These are phyloP conservation scores for Nycticryphes semicollaris DNA, from an alignment of 2,113 vertebrate species.

Conservation along the genomic window DNA sequence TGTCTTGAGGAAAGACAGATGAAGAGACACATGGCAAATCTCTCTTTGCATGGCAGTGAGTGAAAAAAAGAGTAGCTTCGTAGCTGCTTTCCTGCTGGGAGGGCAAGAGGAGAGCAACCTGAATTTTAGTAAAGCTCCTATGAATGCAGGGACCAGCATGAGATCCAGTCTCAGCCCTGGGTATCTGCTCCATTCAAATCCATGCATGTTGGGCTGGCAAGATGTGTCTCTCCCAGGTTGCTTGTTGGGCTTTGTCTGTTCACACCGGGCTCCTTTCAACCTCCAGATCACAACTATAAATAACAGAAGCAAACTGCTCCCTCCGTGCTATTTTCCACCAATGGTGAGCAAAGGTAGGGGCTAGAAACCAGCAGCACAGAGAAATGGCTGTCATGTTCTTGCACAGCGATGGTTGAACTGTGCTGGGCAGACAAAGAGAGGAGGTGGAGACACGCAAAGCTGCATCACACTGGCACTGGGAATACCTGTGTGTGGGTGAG, in stretches of 20 bases:
- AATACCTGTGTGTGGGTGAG: neutral
- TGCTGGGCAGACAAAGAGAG: neutral
- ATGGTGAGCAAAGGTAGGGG: neutral
- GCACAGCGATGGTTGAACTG: accelerated
- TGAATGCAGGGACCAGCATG: accelerated
- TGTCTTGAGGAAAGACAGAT: neutral
- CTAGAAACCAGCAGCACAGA: neutral
- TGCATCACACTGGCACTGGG: accelerated
- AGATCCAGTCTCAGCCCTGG: neutral
- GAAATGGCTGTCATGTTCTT: neutral
- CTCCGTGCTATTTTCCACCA: accelerated
- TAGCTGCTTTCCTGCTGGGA: neutral
- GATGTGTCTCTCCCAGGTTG: neutral
- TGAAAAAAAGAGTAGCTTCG: neutral
- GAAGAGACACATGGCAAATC: neutral
- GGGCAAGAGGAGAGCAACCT: neutral
- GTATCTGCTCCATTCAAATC: neutral
- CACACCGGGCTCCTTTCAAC: neutral
- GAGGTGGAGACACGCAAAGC: neutral
- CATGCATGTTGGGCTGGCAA: neutral
- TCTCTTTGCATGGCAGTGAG: accelerated
- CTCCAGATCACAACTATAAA: neutral
- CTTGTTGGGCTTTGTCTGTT: neutral
- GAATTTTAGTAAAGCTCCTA: neutral
- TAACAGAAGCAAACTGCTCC: neutral